Evolutionary conservation across 2,888 invertebrate species (phyloP).

Genomic region (Heliconius aoede): DNA sequence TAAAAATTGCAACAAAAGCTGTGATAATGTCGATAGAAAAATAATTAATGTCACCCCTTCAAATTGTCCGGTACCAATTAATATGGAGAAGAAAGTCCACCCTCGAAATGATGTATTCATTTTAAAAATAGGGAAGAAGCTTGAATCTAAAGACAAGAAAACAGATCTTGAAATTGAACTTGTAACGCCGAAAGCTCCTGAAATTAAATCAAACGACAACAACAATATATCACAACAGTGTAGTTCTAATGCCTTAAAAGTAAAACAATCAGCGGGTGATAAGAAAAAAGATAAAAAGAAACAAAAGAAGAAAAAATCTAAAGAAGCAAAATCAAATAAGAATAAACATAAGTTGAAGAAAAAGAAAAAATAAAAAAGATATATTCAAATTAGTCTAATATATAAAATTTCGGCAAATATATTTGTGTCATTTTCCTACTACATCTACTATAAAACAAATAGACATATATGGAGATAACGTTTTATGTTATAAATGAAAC

Average conservation of each 20-base stretch:
- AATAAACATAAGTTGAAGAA: constrained; percentile 48
- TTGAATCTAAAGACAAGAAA: constrained; percentile 76
- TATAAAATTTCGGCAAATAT: constrained; percentile 8
- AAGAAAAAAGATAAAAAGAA: constrained; percentile 50
- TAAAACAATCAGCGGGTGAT: constrained; percentile 39
- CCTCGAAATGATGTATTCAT: constrained; percentile 76
- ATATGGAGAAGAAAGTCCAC: constrained; percentile 70
- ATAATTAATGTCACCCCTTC: constrained; percentile 73
- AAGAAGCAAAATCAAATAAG: constrained; percentile 50
- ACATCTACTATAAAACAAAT: background rate
- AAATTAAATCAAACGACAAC: constrained; percentile 53
- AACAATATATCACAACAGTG: constrained; percentile 63
- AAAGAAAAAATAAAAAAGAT: constrained; percentile 38
- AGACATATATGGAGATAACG: background rate
- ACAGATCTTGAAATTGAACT: constrained; percentile 79
- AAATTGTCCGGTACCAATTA: constrained; percentile 71
- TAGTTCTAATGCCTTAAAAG: constrained; percentile 56
- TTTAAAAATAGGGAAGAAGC: constrained; percentile 77
- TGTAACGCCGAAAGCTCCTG: constrained; percentile 70
- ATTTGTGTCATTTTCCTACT: background rate
- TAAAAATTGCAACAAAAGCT: constrained; percentile 59
- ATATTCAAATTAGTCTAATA: background rate
- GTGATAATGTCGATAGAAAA: constrained; percentile 59
- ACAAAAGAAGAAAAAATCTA: constrained; percentile 51
- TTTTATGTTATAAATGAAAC: background rate